Base-by-base conservation (phyloP, 2,888 invertebrate genomes). In the Hemithea aestivaria region DNA sequence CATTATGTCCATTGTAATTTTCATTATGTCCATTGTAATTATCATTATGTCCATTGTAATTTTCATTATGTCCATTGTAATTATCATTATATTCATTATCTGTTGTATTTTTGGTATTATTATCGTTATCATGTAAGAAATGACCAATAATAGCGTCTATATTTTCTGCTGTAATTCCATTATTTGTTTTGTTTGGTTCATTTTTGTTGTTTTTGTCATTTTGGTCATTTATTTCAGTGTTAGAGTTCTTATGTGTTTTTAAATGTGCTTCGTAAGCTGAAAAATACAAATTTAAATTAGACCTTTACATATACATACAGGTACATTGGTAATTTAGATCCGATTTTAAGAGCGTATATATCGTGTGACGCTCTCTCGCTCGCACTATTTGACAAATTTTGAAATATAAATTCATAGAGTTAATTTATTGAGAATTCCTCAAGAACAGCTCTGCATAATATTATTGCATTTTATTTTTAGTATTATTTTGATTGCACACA, bases 221-320 rank as follows among this genome's bases (percentile, higher is more conserved):
- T 21, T 54, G 44, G 35, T 39, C 35, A 35, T 46, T 25, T 6
- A 21, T 27, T 46, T 35, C 24, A 25, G 32, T 48, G 44, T 50
- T 16, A 1, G 10, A n/a, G 9, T 26, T 42, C 9, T 42, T 54
- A 20, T 60, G 57, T 2, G 58, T 40, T 62, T 68, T 72, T 20
- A 67, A 49, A 45, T 76, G 58, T 0, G 79, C 77, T 52, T 82
- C 81, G 28, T 74, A 82, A 2, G 81, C 84, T 81, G 72, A 34
- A 74, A 76, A 35, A 23, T 31, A 47, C 45, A 44, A 27, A 16
- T 16, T n/a, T n/a, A n/a, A n/a, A n/a, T n/a, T n/a, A n/a, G n/a
- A n/a, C n/a, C n/a, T n/a, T n/a, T n/a, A n/a, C n/a, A n/a, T n/a
- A n/a, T n/a, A n/a, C n/a, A n/a, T n/a, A n/a, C n/a, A n/a, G n/a